Conservation (phyloP, 2,113 vertebrate species). For the Stigmatopora nigra region DNA sequence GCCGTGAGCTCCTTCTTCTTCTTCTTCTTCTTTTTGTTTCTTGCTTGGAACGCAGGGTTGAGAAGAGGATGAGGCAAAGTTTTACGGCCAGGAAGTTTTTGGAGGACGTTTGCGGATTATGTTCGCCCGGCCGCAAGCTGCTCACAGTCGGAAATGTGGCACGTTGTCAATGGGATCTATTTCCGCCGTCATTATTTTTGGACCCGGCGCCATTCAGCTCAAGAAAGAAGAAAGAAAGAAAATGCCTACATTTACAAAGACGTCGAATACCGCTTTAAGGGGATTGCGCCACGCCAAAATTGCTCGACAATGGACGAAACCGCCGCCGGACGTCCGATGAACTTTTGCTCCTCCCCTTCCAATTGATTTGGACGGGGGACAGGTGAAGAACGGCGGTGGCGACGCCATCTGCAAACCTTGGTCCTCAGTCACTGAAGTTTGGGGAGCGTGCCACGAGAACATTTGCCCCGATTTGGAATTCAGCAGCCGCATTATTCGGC, state of each 20-base stretch:
- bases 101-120: constrained; percentile 77
- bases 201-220: constrained; percentile 63
- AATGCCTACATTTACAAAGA: no score
- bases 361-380: constrained; percentile 43
- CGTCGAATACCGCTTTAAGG: no score
- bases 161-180: constrained; percentile 82
- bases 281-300: no score
- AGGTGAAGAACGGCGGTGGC: constrained; percentile 52
- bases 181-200: constrained; percentile 84
- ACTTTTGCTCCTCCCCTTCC: no score
- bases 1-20: constrained; percentile 16
- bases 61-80: constrained; percentile 68
- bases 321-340: no score
- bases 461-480: constrained; percentile 62
- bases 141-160: constrained; percentile 90
- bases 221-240: constrained; percentile 23
- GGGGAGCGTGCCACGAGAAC: constrained; percentile 30
- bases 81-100: constrained; percentile 69
- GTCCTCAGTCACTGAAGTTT: constrained; percentile 6
- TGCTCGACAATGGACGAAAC: no score
- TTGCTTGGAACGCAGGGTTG: constrained; percentile 51
- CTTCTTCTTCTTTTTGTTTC: constrained; percentile 33
- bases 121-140: constrained; percentile 78
- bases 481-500: constrained; percentile 54
- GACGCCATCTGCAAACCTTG: constrained; percentile 70